Evolutionary conservation across 2,113 vertebrate genomes (phyloP).

Genomic region (Scatophagus argus): DNA sequence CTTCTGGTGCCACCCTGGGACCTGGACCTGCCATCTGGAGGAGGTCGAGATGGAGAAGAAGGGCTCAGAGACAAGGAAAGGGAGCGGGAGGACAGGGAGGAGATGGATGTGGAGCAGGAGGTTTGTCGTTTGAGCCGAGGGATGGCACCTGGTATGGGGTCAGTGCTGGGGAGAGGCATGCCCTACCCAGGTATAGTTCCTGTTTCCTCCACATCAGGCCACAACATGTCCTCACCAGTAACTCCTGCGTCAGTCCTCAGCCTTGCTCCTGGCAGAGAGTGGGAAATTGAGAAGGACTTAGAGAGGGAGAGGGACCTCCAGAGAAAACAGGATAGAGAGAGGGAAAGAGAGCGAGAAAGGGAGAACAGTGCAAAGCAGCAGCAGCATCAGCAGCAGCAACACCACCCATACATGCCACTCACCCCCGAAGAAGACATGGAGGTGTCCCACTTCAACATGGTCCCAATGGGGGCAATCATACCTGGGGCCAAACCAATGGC

Average conservation of each 20-base stretch:
- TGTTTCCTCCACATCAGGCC: constrained; percentile 74
- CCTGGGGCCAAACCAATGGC: constrained; percentile 75
- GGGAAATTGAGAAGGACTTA: constrained; percentile 76
- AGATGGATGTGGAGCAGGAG: constrained; percentile 85
- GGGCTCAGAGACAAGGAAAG: constrained; percentile 76
- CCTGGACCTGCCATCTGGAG: constrained; percentile 77
- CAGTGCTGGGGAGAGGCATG: constrained; percentile 68
- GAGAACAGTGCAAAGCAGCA: constrained; percentile 67
- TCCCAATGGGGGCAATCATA: constrained; percentile 75
- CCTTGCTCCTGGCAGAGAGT: constrained; percentile 68
- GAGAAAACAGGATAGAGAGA: constrained; percentile 75
- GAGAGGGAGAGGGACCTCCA: constrained; percentile 71
- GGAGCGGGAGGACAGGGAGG: constrained; percentile 79
- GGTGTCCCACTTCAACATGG: constrained; percentile 84
- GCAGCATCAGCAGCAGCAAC: constrained; percentile 69
- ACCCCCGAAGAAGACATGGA: constrained; percentile 86
- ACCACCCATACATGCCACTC: constrained; percentile 78
- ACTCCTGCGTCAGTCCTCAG: constrained; percentile 75
- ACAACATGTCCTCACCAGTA: constrained; percentile 73
- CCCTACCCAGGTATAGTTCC: constrained; percentile 68
- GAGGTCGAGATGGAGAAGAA: constrained; percentile 64
- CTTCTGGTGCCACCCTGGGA: constrained; percentile 89
- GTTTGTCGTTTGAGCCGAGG: constrained; percentile 86
- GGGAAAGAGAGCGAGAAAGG: constrained; percentile 65
- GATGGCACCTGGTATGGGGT: constrained; percentile 69